phyloP scores from a whole-genome alignment of 2,797 vertebrate species.

The Iguana delicatissima region DNA sequence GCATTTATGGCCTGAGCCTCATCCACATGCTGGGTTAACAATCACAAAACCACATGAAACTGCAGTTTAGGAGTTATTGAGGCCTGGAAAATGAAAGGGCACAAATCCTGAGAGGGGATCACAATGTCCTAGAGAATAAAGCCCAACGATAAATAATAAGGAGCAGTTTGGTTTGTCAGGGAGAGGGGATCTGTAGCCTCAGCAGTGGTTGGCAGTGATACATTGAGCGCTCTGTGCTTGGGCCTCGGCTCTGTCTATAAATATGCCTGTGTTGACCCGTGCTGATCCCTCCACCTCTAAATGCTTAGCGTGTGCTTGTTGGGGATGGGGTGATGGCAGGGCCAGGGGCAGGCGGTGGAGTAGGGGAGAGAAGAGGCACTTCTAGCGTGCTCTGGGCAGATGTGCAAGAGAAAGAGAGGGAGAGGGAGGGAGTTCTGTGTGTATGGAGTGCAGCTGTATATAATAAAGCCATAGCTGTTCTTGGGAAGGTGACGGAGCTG shows the following conservation, averaged over 20 bases:
- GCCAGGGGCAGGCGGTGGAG: not conserved
- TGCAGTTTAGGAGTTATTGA: conserved; percentile 77
- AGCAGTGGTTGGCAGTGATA: conserved; percentile 40
- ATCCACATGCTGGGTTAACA: conserved; percentile 82
- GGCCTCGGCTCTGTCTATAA: conserved; percentile 12
- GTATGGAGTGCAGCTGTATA: conserved; percentile 4
- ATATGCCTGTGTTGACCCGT: conserved; percentile 41
- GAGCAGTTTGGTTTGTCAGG: conserved; percentile 63
- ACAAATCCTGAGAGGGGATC: conserved; percentile 74
- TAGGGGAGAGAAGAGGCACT: not conserved
- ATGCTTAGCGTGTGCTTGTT: not conserved
- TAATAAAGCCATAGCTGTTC: conserved; percentile 18
- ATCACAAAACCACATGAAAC: conserved; percentile 81
- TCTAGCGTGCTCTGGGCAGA: not conserved
- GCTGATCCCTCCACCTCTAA: conserved; percentile 10
- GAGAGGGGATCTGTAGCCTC: conserved; percentile 59
- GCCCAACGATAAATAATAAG: conserved; percentile 72
- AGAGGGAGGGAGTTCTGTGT: not conserved
- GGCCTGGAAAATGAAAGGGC: conserved; percentile 80
- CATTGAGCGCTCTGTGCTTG: conserved; percentile 46
- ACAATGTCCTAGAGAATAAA: conserved; percentile 69
- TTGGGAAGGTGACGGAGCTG: not conserved
- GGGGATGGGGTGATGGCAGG: not conserved
- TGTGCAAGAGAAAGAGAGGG: not conserved
- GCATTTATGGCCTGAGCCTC: conserved; percentile 74